Evolutionary conservation across 2,888 invertebrate genomes (phyloP), one percentile per base, ranked within the genome.

Genomic region (Dolomedes plantarius): DNA sequence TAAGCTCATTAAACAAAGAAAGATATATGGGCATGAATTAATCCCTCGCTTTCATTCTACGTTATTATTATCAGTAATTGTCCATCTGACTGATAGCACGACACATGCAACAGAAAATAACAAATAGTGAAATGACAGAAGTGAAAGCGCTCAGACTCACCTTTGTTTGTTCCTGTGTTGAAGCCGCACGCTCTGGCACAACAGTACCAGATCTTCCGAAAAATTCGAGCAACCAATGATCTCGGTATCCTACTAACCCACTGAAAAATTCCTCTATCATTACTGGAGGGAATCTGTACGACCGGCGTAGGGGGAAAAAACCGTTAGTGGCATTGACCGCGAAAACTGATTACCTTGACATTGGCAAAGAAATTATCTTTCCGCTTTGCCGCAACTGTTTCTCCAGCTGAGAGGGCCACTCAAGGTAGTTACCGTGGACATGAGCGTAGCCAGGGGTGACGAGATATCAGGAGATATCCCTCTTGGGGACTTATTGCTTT

Each of bases 161-260:
- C 46, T 46, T 16, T 46, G 46, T 46, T 36, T 36, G n/a, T n/a
- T 16, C 16, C 16, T 16, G 16, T 46, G 46, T 16, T 46, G 46
- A 46, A 9, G 46, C 9, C 46, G 6, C 46, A 13, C 16, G 16
- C 2, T 13, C 9, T 16, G 16, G 11, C 46, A 16, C 1, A 9
- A 46, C 46, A 46, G 46, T 46, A 46, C 46, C 6, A 46, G 46
- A 16, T 16, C 46, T 16, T 13, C 16, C 46, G 46, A 46, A 46
- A 46, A 16, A 16, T 46, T 16, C 46, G 13, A 46, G 46, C 46
- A 16, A 46, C 46, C 16, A 16, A 5, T 16, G 9, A 7, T 46
- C 46, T 46, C 9, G 46, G 46, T 46, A 46, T 46, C 46, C 46
- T 46, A 46, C 46, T 46, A 46, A 46, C 46, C 46, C 46, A 46